phyloP scores from a whole-genome alignment of 2,888 invertebrate species.

The Tricholauxania praeusta region DNA sequence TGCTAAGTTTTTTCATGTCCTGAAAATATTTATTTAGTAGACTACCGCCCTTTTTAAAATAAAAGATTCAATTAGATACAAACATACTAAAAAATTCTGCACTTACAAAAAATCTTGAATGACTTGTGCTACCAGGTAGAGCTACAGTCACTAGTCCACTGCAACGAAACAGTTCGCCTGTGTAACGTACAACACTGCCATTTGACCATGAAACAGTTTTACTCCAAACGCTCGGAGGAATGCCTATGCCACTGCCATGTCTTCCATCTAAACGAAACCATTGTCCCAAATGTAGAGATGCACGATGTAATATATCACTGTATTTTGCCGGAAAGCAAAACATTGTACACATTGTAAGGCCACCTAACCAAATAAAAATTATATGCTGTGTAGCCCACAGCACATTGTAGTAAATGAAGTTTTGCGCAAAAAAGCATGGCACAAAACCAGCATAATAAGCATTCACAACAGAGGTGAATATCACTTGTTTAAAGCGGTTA shows the following conservation, averaged over 20 bases:
- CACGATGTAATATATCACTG: slow-evolving; percentile 90
- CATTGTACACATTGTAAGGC: slow-evolving; percentile 82
- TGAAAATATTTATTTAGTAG: too few relatives aligned
- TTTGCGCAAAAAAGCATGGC: slow-evolving; percentile 86
- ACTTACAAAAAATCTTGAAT: slow-evolving; percentile 90
- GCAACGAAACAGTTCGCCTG: slow-evolving; percentile 80
- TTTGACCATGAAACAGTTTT: slow-evolving; percentile 78
- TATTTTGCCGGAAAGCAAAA: slow-evolving; percentile 77
- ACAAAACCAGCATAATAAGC: slow-evolving; percentile 91
- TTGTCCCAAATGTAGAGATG: slow-evolving; percentile 87
- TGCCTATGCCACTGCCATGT: slow-evolving; percentile 44
- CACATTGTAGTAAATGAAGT: slow-evolving; percentile 84
- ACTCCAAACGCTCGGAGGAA: slow-evolving; percentile 68
- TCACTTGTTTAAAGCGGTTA: slow-evolving; percentile 86
- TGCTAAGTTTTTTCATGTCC: too few relatives aligned
- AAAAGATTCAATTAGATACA: too few relatives aligned
- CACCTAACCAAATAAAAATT: slow-evolving; percentile 85
- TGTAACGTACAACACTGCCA: slow-evolving; percentile 80
- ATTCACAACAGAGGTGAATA: slow-evolving; percentile 84
- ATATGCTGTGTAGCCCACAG: slow-evolving; percentile 88
- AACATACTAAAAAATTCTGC: not conserved
- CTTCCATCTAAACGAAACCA: slow-evolving; percentile 63
- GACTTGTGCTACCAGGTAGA: slow-evolving; percentile 84
- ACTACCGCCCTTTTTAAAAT: too few relatives aligned
- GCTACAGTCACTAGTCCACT: slow-evolving; percentile 86